Conservation (phyloP, 2,888 invertebrate species). For the Meiosimyza decipiens region DNA sequence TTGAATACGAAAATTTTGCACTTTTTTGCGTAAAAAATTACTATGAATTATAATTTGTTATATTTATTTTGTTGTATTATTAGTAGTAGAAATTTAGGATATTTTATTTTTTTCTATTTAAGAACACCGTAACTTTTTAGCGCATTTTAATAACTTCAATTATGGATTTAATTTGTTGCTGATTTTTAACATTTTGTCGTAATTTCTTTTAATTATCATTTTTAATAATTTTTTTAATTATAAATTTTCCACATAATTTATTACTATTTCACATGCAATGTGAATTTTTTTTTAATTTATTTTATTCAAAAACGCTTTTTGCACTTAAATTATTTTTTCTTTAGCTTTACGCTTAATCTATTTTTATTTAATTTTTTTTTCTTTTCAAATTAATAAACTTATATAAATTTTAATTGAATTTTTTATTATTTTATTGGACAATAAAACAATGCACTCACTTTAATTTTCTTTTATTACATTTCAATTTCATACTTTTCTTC, state of each 20-base stretch:
- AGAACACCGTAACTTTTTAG: no score
- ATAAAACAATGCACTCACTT: slow-evolving; percentile 34
- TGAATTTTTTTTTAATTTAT: slow-evolving; percentile 34
- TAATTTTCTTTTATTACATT: slow-evolving; percentile 31
- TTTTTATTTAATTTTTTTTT: neutral
- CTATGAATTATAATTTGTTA: no score
- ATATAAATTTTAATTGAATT: slow-evolving; percentile 42
- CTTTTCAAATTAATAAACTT: slow-evolving; percentile 40
- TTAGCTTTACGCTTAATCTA: slow-evolving; percentile 29
- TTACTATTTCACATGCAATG: slow-evolving; percentile 35
- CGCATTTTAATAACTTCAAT: neutral
- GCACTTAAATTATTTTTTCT: slow-evolving; percentile 29
- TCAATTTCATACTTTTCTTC: slow-evolving; percentile 26
- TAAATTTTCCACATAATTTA: slow-evolving; percentile 41
- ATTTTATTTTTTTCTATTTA: no score
- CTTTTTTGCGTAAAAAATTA: no score
- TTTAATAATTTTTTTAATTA: slow-evolving; percentile 25
- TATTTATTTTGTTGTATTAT: no score
- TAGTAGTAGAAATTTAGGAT: no score
- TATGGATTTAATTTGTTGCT: slow-evolving; percentile 3
- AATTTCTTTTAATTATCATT: slow-evolving; percentile 37
- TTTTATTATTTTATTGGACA: slow-evolving; percentile 37
- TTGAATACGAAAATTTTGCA: no score
- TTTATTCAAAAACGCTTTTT: slow-evolving; percentile 40
- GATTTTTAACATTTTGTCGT: slow-evolving; percentile 26